These are phyloP conservation scores for Sceliomorpha sp. DNA, from an alignment of 2,888 invertebrate genomes.

Conservation along the genomic window DNA sequence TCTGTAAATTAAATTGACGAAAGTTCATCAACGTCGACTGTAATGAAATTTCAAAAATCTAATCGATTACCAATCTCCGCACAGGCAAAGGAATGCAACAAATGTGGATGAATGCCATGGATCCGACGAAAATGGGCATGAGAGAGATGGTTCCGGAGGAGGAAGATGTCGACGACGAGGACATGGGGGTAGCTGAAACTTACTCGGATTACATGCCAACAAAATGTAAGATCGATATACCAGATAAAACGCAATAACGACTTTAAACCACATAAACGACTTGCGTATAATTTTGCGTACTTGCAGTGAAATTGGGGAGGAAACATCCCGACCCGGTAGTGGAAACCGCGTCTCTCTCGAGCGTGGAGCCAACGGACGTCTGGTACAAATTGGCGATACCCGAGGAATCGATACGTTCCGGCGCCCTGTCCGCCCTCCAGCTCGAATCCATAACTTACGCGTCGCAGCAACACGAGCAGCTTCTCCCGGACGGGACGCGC, in stretches of 20 bases:
- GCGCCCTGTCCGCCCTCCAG: slow-evolving; percentile 96
- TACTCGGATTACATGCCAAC: slow-evolving; percentile 99
- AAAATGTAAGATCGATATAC: slow-evolving; percentile 85
- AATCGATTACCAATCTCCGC: too few relatives aligned
- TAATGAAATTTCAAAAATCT: too few relatives aligned
- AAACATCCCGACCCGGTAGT: slow-evolving; percentile 99
- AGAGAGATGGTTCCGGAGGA: slow-evolving; percentile 83
- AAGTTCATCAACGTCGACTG: too few relatives aligned
- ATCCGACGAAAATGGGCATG: slow-evolving; percentile 80
- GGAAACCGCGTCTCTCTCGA: slow-evolving; percentile 98
- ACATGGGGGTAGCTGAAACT: slow-evolving; percentile 98
- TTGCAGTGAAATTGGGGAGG: slow-evolving; percentile 92
- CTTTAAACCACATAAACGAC: too few relatives aligned
- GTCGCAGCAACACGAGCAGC: slow-evolving; percentile 96
- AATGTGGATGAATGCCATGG: slow-evolving; percentile 82
- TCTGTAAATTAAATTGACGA: slow-evolving; percentile 49
- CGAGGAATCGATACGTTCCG: slow-evolving; percentile 90
- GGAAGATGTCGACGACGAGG: slow-evolving; percentile 95
- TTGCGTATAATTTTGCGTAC: too few relatives aligned
- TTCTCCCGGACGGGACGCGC: slow-evolving; percentile 92
- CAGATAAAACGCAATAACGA: too few relatives aligned
- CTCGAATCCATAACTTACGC: slow-evolving; percentile 98
- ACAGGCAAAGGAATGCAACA: slow-evolving; percentile 83
- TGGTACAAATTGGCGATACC: slow-evolving; percentile 93
- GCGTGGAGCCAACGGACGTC: slow-evolving; percentile 96